Base-by-base conservation (phyloP, 1,140 invertebrate species). In the Asbolus verrucosus region DNA sequence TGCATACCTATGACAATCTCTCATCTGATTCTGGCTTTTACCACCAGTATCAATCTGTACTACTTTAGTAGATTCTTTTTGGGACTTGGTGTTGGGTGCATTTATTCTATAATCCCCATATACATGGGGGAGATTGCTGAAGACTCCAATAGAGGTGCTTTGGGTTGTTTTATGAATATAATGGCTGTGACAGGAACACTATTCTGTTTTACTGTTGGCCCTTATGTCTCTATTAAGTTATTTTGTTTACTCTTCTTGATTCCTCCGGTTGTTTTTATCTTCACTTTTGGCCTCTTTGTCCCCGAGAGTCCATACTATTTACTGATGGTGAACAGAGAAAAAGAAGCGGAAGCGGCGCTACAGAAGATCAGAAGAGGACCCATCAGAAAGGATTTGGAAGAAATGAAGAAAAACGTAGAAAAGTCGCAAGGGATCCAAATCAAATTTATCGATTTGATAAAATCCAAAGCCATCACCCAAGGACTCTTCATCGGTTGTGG, bases 261-360 rank as follows among this genome's bases (percentile, higher is more conserved):
- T 2, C 67, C 87, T 9, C 84, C 86, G 0, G 59, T 62, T 5
- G 0, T 84, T 1, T 86, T 89, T 77, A 66, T 88, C 11, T 27
- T 84, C 0, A 75, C 81, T 1, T 87, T 89, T 77, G 66, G 85
- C 5, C 14, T 73, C 1, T 70, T 73, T 18, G 61, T 72, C 4
- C 93, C 93, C 0, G 94, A 96, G 78, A 90, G 91, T 9, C 94
- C 94, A 0, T 89, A 88, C 36, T 72, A 70, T 43, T 61, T 69
- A 6, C 15, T 73, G 1, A 63, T 16, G 36, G 65, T 39, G 11
- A 19, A 65, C 0, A 24, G 66, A 11, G 31, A 39, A 5, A n/a
- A 67, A 31, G 24, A 63, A 27, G 74, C 74, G 1, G 27, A 69
- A 60, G 21, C 36, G 3, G 33, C 50, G 1, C 33, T 72, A 14